Percentiles rank a stretch among this genome's conserved stretches.
These are phyloP conservation scores for Meda fulgida DNA, from an alignment of 2,797 vertebrate species.

Conservation along the genomic window DNA sequence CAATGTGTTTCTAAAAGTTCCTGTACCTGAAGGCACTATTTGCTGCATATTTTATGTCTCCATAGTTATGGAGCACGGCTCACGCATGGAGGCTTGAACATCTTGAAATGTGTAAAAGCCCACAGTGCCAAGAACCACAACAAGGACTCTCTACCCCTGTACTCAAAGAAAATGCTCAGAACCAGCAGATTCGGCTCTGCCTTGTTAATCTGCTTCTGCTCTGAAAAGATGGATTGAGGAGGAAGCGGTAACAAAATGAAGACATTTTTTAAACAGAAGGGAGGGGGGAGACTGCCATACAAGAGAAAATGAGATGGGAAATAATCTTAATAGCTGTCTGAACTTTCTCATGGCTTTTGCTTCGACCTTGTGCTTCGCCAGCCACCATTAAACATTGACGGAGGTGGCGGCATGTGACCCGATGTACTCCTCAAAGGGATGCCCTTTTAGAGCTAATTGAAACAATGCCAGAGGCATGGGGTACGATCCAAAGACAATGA, in stretches of 20 bases:
- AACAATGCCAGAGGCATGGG: conserved; percentile 50
- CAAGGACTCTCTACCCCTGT: conserved; percentile 56
- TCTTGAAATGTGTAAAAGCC: conserved; percentile 61
- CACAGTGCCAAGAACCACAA: conserved; percentile 55
- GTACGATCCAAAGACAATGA: conserved; percentile 56
- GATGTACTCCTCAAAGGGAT: conserved; percentile 50
- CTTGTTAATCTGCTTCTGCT: conserved; percentile 64
- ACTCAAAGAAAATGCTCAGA: conserved; percentile 70
- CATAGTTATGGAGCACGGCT: conserved; percentile 51
- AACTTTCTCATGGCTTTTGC: conserved; percentile 51
- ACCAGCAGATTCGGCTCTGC: conserved; percentile 65
- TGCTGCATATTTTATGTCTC: conserved; percentile 63
- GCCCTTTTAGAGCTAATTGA: conserved; percentile 61
- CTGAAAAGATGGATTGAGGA: conserved; percentile 50
- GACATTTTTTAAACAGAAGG: conserved; percentile 45
- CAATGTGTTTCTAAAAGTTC: conserved; percentile 63
- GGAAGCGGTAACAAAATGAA: conserved; percentile 22
- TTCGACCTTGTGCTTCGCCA: conserved; percentile 44
- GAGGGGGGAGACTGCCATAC: conserved; percentile 21
- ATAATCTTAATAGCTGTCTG: conserved; percentile 50
- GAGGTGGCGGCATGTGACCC: conserved; percentile 15
- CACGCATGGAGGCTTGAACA: conserved; percentile 57
- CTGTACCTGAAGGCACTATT: conserved; percentile 57
- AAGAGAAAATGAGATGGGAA: conserved; percentile 47
- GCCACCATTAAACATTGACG: conserved; percentile 54